Evolutionary conservation across 1,140 invertebrate genomes (phyloP), one percentile per base, ranked within the genome.

Genomic region (Melanaphis sacchari): DNA sequence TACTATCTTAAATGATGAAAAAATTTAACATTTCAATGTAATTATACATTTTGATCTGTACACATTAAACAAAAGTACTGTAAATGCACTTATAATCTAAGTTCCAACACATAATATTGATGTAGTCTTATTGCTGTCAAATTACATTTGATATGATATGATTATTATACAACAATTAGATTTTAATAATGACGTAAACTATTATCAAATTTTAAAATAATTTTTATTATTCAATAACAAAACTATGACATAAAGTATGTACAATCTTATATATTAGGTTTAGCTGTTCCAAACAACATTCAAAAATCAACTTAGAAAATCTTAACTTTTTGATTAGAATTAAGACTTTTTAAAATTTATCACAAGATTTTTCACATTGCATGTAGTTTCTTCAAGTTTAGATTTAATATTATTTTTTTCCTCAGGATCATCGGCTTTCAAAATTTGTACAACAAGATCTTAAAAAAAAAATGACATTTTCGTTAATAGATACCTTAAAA

Each of bases 361-460:
- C 8, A 96, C 96, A 94, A 96, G 95, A 90, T 95, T 95, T 94
- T 96, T 96, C 21, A 97, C 95, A 94, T 96, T 94, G 24, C 94
- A 93, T 90, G 96, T 95, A 81, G 95, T 94, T 94, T 95, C 94
- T 91, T 95, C 94, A 90, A 95, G 94, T 92, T 96, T 94, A 66
- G 95, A 94, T 93, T 95, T 94, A n/a, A 95, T 95, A 31, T 95
- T 94, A 52, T 95, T 94, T 85, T 95, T 94, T 91, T 95, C 95
- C 40, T 94, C 94, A 89, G 96, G 95, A 76, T 95, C 95, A 90
- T 95, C 95, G 9, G 95, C 94, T 93, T 95, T 96, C 87, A 97
- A 95, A 52, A 96, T 95, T 95, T 97, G 96, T n/a, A 97, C 95
- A 0, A 97, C 97, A 88, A 96, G 94, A 95, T 96, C 96, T 96